A percentile compares a stretch with the other conserved stretches of the same genome.
Evolutionary conservation across 2,113 vertebrate species (phyloP).

Genomic region (Sorex fumeus): DNA sequence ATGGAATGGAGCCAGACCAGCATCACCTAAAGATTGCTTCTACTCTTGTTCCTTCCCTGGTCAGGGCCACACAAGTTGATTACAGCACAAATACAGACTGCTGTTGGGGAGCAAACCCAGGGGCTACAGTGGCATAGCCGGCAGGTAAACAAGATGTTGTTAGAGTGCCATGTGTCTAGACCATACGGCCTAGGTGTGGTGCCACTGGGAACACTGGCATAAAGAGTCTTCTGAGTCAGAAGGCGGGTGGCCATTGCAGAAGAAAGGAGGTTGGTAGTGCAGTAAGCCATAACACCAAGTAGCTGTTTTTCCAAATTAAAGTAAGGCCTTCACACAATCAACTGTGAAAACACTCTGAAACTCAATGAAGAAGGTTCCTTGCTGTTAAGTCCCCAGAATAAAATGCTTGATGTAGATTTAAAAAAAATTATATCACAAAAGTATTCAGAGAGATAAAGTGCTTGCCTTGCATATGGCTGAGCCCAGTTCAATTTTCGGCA

Average conservation of each 20-base stretch:
- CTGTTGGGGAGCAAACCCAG: neutral
- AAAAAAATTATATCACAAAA: neutral
- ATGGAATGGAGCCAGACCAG: neutral
- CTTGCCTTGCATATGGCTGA: too few relatives aligned
- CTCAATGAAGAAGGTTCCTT: neutral
- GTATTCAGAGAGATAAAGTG: too few relatives aligned
- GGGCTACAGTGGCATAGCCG: neutral
- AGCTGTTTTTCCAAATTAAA: slow-evolving; percentile 4
- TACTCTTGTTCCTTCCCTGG: neutral
- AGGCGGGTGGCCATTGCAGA: neutral
- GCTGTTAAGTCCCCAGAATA: neutral
- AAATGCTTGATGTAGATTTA: neutral
- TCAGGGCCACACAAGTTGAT: neutral
- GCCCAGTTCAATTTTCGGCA: too few relatives aligned
- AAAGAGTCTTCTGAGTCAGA: neutral
- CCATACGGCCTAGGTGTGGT: neutral
- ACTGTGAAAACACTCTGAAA: neutral
- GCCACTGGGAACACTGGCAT: neutral
- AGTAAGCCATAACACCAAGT: neutral
- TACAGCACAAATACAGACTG: neutral
- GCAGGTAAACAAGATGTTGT: neutral
- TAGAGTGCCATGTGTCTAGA: neutral
- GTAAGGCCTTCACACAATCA: neutral
- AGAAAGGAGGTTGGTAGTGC: neutral
- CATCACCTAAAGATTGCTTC: neutral